Conservation (phyloP, 2,113 vertebrate species). For the Sinocyclocheilus rhinocerous region DNA sequence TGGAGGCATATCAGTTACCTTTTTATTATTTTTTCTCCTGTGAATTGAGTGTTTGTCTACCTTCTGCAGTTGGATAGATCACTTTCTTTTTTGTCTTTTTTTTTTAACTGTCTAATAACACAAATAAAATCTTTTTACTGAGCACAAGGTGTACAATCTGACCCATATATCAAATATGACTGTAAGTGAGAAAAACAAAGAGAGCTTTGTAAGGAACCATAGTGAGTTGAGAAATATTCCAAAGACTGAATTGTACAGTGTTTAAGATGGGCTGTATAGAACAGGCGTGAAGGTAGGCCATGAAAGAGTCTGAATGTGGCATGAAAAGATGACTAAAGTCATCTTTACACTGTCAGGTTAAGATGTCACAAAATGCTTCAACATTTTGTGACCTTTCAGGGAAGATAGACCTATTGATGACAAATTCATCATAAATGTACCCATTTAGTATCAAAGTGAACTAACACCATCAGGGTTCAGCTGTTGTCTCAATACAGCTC, state of each 20-base stretch:
- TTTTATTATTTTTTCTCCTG: background rate
- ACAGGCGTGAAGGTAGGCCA: background rate
- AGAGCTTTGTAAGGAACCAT: background rate
- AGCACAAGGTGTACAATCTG: conserved; percentile 7
- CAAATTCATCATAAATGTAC: background rate
- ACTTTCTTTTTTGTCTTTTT: background rate
- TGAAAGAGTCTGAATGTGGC: background rate
- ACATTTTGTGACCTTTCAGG: background rate
- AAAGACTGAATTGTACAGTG: background rate
- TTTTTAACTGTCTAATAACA: background rate
- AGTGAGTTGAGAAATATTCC: background rate
- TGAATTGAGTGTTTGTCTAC: background rate
- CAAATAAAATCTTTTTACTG: background rate
- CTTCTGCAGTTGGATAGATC: background rate
- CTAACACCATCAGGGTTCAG: background rate
- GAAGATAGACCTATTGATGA: too few species aligned
- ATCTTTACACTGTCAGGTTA: background rate
- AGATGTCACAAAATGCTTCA: background rate
- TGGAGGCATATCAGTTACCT: background rate
- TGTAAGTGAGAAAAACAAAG: background rate
- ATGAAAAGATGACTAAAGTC: background rate
- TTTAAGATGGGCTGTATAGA: background rate
- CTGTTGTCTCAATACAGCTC: background rate
- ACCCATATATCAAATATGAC: background rate
- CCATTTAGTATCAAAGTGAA: too few species aligned